phyloP scores from a whole-genome alignment of 2,888 invertebrate species.

The Byasa hedistus region DNA sequence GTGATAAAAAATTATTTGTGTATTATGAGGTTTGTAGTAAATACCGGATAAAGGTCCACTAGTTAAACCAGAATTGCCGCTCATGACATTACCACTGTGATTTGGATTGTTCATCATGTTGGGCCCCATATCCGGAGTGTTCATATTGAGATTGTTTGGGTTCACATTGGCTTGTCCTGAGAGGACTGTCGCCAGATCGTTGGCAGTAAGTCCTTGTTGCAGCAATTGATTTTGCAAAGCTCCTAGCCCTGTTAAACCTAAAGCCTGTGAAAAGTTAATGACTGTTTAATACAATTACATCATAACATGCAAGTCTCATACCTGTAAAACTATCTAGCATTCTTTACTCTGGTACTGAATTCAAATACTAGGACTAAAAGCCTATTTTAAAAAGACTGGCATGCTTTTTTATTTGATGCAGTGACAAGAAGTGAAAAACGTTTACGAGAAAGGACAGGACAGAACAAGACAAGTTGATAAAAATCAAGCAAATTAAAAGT shows the following conservation, averaged over 20 bases:
- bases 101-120: slow-evolving; percentile 48
- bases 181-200: slow-evolving; percentile 64
- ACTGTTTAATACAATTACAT: not conserved
- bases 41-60: slow-evolving; percentile 69
- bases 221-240: slow-evolving; percentile 73
- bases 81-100: slow-evolving; percentile 50
- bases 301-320: no score
- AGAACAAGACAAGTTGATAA: no score
- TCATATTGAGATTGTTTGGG: slow-evolving; percentile 51
- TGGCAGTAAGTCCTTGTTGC: slow-evolving; percentile 73
- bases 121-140: slow-evolving; percentile 48
- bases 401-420: no score
- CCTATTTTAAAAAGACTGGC: no score
- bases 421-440: no score
- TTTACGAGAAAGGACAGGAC: no score
- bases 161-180: slow-evolving; percentile 61
- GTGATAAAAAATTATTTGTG: not conserved
- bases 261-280: slow-evolving; percentile 52
- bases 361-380: no score
- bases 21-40: not conserved
- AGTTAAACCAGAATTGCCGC: slow-evolving; percentile 51
- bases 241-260: slow-evolving; percentile 69
- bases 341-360: no score
- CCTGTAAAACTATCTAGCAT: no score
- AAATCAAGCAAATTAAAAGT: no score